Conservation (phyloP, 2,797 vertebrate genomes). For the Macrochelys suwanniensis region DNA sequence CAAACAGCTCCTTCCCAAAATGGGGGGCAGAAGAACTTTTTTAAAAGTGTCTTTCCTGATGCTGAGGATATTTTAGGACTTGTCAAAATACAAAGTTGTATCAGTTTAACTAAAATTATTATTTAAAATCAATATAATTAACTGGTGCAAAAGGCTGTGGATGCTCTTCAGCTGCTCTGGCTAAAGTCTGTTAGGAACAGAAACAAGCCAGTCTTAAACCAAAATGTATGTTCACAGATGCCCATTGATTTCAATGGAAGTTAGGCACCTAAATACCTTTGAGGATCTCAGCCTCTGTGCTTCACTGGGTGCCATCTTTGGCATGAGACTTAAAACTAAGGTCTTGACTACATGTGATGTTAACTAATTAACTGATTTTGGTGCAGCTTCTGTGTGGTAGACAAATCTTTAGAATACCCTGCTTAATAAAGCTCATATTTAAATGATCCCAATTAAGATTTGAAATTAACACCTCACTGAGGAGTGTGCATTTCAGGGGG, state of each 20-base stretch:
- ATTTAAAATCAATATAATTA: not conserved
- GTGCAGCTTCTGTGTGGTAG: not conserved
- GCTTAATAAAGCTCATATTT: not conserved
- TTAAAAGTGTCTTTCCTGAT: not conserved
- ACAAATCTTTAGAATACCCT: not conserved
- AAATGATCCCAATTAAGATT: not conserved
- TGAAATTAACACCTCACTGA: conserved; percentile 27
- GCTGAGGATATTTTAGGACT: not conserved
- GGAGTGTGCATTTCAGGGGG: conserved; percentile 5
- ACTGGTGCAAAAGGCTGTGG: not conserved
- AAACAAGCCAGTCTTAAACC: not conserved
- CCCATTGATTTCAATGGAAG: too few species aligned
- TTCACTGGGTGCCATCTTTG: too few species aligned
- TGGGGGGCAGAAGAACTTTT: not conserved
- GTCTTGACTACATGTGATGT: not conserved
- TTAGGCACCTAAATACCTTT: too few species aligned
- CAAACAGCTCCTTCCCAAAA: not conserved
- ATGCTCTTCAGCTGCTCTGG: not conserved
- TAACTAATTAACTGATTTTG: not conserved
- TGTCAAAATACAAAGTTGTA: not conserved
- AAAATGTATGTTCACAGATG: not conserved
- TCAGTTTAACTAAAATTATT: not conserved
- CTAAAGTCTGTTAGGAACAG: not conserved
- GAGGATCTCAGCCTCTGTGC: too few species aligned
- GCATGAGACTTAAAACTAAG: too few species aligned